A percentile compares a stretch with the other conserved stretches of the same genome.
These are phyloP conservation scores for Arion vulgaris DNA, from an alignment of 1,140 invertebrate genomes.

Conservation along the genomic window DNA sequence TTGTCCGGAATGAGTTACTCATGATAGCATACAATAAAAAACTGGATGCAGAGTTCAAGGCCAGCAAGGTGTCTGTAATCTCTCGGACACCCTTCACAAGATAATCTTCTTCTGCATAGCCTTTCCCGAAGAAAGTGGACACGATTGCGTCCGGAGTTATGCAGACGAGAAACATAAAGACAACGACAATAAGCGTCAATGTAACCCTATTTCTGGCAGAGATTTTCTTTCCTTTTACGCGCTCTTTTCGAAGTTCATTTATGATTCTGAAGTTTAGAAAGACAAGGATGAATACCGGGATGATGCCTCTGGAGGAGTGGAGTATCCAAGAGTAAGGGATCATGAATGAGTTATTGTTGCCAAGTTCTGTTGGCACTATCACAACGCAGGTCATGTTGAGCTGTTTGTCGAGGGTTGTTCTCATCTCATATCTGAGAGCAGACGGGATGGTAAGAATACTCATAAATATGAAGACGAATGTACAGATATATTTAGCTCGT, in stretches of 20 bases:
- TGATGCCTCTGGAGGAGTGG: slow-evolving; percentile 79
- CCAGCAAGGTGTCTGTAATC: slow-evolving; percentile 83
- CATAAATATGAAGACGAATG: slow-evolving; percentile 65
- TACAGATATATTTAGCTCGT: slow-evolving; percentile 58
- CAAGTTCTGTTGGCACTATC: slow-evolving; percentile 58
- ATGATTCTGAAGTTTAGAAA: slow-evolving; percentile 80
- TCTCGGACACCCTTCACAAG: slow-evolving; percentile 79
- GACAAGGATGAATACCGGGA: slow-evolving; percentile 73
- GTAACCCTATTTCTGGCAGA: slow-evolving; percentile 77
- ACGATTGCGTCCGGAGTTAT: slow-evolving; percentile 82
- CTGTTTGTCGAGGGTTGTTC: slow-evolving; percentile 38
- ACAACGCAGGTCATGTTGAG: slow-evolving; percentile 51
- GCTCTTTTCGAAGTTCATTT: slow-evolving; percentile 76
- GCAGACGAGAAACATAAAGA: slow-evolving; percentile 83
- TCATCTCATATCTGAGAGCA: slow-evolving; percentile 63
- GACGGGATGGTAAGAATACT: slow-evolving; percentile 63
- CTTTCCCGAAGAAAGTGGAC: slow-evolving; percentile 72
- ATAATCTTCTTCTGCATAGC: slow-evolving; percentile 69
- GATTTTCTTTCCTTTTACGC: slow-evolving; percentile 63
- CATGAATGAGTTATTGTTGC: slow-evolving; percentile 76
- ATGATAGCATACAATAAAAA: slow-evolving; percentile 85
- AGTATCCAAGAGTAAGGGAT: slow-evolving; percentile 80
- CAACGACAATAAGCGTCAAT: slow-evolving; percentile 83
- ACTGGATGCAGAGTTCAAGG: slow-evolving; percentile 83
- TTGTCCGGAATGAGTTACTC: slow-evolving; percentile 79